Percentiles rank a stretch among this genome's conserved stretches.
phyloP scores from a whole-genome alignment of 2,888 invertebrate species.

The Theristus sp. region DNA sequence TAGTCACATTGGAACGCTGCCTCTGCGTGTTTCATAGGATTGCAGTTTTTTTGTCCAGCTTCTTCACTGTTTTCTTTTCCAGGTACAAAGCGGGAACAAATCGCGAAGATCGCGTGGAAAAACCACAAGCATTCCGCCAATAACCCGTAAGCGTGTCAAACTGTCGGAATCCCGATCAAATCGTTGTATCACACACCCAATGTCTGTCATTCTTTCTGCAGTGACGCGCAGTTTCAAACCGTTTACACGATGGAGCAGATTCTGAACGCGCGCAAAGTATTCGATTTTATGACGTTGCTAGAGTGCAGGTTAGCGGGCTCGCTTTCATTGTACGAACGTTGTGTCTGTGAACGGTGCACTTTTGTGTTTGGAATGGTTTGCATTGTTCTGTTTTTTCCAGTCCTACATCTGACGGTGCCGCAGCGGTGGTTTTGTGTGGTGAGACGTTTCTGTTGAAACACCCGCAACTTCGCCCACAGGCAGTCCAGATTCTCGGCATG shows the following conservation, averaged over 20 bases:
- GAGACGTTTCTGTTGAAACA: conserved; percentile 67
- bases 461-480: conserved; percentile 54
- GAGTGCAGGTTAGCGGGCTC: conserved; percentile 57
- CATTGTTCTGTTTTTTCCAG: conserved; percentile 25
- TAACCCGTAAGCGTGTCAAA: conserved; percentile 75
- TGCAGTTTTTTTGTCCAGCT: too few species aligned
- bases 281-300: conserved; percentile 76
- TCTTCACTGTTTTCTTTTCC: too few species aligned
- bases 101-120: conserved; percentile 92
- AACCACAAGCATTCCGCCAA: conserved; percentile 90
- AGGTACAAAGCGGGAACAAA: conserved; percentile 70
- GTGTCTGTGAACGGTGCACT: neutral
- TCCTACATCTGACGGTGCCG: conserved; percentile 94
- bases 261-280: conserved; percentile 62
- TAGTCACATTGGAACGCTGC: too few species aligned
- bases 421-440: conserved; percentile 71
- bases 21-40: too few species aligned
- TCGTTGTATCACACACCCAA: too few species aligned
- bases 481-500: conserved; percentile 87
- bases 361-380: too few species aligned
- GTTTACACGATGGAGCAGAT: conserved; percentile 80
- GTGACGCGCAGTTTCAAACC: conserved; percentile 76
- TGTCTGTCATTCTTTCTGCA: conserved; percentile 23
- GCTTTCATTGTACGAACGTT: neutral
- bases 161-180: too few species aligned